These are phyloP conservation scores for Distichodus sexfasciatus DNA, from an alignment of 2,797 vertebrate species.

Conservation along the genomic window DNA sequence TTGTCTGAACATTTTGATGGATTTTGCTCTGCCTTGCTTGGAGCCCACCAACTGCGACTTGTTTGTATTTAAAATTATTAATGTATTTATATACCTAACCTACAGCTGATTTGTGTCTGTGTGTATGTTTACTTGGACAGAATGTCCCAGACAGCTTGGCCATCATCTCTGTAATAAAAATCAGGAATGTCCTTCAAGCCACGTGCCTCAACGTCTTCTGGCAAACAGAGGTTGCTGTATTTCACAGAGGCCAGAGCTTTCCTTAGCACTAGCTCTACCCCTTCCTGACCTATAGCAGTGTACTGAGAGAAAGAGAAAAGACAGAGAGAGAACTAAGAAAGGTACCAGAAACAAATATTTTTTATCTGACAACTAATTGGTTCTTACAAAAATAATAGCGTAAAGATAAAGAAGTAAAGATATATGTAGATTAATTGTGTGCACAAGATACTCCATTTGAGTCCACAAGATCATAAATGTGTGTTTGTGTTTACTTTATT, in stretches of 20 bases:
- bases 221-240: conserved; percentile 32
- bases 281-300: background rate
- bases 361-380: background rate
- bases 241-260: conserved; percentile 2
- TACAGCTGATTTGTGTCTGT: no score
- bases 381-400: background rate
- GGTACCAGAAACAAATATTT: background rate
- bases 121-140: conserved; percentile 55
- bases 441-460: no score
- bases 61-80: no score
- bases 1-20: no score
- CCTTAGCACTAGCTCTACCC: background rate
- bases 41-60: no score
- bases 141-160: conserved; percentile 59
- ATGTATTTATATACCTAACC: no score
- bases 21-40: no score
- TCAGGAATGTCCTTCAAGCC: conserved; percentile 57
- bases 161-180: conserved; percentile 65
- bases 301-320: conserved; percentile 7
- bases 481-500: background rate
- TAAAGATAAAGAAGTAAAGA: no score
- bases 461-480: no score
- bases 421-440: no score
- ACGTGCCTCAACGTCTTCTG: conserved; percentile 18
- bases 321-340: background rate